Evolutionary conservation across 2,113 vertebrate species (phyloP).

Genomic region (Tringa solitaria): DNA sequence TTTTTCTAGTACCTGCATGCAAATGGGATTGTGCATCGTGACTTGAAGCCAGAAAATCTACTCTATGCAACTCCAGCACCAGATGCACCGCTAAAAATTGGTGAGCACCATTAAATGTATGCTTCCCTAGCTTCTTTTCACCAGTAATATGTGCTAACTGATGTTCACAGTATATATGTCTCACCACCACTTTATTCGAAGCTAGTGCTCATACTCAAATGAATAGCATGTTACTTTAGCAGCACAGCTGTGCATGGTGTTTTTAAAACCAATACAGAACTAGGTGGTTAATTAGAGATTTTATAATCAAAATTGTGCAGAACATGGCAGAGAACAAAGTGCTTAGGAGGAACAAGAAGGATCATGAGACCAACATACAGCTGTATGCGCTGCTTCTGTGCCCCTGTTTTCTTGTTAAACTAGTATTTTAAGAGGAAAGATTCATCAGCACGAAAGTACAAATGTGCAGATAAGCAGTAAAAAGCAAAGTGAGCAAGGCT

Average conservation of each 20-base stretch:
- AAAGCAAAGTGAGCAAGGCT: not conserved
- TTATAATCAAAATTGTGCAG: not conserved
- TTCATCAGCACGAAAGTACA: not conserved
- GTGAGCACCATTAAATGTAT: conserved; percentile 52
- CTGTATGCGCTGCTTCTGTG: not conserved
- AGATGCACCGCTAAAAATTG: conserved; percentile 87
- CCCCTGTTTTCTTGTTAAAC: not conserved
- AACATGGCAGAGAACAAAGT: not conserved
- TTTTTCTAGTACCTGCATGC: conserved; percentile 84
- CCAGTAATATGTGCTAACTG: not conserved
- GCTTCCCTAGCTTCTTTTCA: not conserved
- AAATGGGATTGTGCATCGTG: conserved; percentile 88
- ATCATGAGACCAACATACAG: not conserved
- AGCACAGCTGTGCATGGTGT: not conserved
- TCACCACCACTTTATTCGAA: not conserved
- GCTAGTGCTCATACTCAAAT: not conserved
- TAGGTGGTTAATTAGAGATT: not conserved
- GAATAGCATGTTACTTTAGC: not conserved
- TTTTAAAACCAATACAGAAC: not conserved
- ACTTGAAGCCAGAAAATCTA: conserved; percentile 88
- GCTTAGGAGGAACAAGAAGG: not conserved
- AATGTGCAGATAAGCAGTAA: not conserved
- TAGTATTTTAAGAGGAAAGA: not conserved
- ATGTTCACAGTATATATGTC: not conserved
- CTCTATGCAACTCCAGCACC: conserved; percentile 87